These are phyloP conservation scores for Oegoconia quadripuncta DNA, from an alignment of 2,888 invertebrate species.

Conservation along the genomic window DNA sequence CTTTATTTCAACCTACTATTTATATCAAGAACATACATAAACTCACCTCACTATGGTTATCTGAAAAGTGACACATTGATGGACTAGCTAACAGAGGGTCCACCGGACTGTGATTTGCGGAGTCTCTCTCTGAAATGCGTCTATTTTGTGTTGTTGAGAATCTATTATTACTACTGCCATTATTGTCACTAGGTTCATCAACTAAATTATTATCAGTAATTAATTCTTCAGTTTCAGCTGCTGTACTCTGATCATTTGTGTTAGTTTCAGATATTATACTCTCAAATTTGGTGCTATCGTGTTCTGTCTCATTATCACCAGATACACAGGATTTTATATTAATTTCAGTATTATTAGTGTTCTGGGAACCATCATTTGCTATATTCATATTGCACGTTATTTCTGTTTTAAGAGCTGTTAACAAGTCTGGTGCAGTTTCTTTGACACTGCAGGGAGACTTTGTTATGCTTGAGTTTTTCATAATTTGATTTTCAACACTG, in stretches of 20 bases:
- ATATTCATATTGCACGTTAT: slow-evolving; percentile 35
- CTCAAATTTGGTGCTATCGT: slow-evolving; percentile 44
- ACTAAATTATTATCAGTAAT: slow-evolving; percentile 52
- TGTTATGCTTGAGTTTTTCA: slow-evolving; percentile 34
- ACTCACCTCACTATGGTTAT: slow-evolving; percentile 83
- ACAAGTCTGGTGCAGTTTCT: slow-evolving; percentile 32
- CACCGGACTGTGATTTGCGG: slow-evolving; percentile 88
- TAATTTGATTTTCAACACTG: slow-evolving; percentile 35
- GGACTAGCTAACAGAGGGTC: slow-evolving; percentile 85
- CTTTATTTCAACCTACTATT: not conserved
- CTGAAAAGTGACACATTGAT: slow-evolving; percentile 83
- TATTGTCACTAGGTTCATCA: slow-evolving; percentile 53
- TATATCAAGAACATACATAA: not conserved
- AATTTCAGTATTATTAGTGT: slow-evolving; percentile 31
- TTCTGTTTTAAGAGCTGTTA: slow-evolving; percentile 42
- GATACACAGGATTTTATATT: slow-evolving; percentile 32
- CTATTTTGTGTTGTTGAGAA: slow-evolving; percentile 59
- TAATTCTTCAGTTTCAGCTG: slow-evolving; percentile 46
- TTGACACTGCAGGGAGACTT: slow-evolving; percentile 40
- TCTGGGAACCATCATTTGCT: slow-evolving; percentile 30
- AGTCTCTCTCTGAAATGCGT: slow-evolving; percentile 79
- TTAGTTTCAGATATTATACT: slow-evolving; percentile 35
- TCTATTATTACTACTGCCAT: slow-evolving; percentile 54
- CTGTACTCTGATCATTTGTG: slow-evolving; percentile 36
- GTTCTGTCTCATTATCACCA: slow-evolving; percentile 33